These are phyloP conservation scores for Heliconius hewitsoni DNA, from an alignment of 1,140 invertebrate species.

Conservation along the genomic window DNA sequence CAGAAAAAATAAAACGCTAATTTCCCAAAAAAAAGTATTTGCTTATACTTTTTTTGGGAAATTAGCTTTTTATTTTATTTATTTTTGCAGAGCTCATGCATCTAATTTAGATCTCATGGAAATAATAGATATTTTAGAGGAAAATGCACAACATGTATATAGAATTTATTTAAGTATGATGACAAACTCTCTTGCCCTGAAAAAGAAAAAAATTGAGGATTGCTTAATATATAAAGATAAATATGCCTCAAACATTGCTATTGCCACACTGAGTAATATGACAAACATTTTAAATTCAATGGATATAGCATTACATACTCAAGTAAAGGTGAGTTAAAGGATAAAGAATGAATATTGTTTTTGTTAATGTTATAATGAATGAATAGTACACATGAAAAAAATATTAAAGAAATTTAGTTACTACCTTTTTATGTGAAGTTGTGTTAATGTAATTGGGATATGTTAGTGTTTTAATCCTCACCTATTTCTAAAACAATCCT, in stretches of 20 bases:
- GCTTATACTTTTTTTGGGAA: too few relatives aligned
- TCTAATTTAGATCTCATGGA: slow-evolving; percentile 57
- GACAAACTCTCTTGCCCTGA: slow-evolving; percentile 65
- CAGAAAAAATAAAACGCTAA: neutral
- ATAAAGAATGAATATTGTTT: neutral
- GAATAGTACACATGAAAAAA: too few relatives aligned
- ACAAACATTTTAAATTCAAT: slow-evolving; percentile 67
- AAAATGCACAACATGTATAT: slow-evolving; percentile 68
- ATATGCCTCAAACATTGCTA: slow-evolving; percentile 68
- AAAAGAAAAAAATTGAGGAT: slow-evolving; percentile 61
- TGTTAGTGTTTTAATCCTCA: too few relatives aligned
- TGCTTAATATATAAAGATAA: slow-evolving; percentile 64
- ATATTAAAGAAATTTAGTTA: too few relatives aligned
- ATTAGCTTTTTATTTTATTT: neutral
- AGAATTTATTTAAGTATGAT: slow-evolving; percentile 70
- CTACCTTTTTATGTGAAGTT: too few relatives aligned
- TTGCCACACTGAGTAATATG: slow-evolving; percentile 65
- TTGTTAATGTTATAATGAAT: neutral
- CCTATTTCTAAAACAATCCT: too few relatives aligned
- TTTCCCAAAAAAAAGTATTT: neutral
- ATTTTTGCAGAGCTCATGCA: slow-evolving; percentile 39
- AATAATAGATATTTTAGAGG: slow-evolving; percentile 66
- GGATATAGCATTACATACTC: slow-evolving; percentile 63
- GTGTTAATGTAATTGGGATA: too few relatives aligned
- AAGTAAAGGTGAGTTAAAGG: slow-evolving; percentile 59